These are phyloP conservation scores for Emydocephalus ijimae DNA, from an alignment of 2,113 vertebrate species.

Conservation along the genomic window DNA sequence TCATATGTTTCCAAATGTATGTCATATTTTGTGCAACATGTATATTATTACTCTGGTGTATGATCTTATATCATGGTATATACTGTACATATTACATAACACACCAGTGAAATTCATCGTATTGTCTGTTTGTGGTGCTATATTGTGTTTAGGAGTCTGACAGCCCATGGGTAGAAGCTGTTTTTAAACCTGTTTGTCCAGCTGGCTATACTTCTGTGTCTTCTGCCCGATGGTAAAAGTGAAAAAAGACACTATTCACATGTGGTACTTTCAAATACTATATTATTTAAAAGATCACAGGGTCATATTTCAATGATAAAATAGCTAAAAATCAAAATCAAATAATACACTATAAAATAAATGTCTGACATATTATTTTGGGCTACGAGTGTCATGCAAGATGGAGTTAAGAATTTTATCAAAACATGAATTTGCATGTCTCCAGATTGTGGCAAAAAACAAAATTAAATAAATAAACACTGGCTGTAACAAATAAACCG, in stretches of 20 bases:
- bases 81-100: too few species aligned
- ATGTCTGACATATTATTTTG: not conserved
- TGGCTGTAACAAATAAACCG: not conserved
- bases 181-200: too few species aligned
- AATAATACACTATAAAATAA: not conserved
- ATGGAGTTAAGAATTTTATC: not conserved
- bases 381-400: not conserved
- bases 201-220: too few species aligned
- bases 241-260: not conserved
- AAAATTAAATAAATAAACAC: not conserved
- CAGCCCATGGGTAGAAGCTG: too few species aligned
- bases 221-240: too few species aligned
- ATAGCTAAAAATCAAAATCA: not conserved
- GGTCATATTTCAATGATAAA: not conserved
- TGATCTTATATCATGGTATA: too few species aligned
- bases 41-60: too few species aligned
- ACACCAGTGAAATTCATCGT: too few species aligned
- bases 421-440: not conserved
- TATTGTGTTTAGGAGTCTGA: too few species aligned
- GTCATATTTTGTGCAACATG: too few species aligned
- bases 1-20: too few species aligned
- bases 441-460: not conserved
- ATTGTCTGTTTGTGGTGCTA: too few species aligned
- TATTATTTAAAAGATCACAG: not conserved
- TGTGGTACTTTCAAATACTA: not conserved